These are phyloP conservation scores for Coronaproctus castanopsis DNA, from an alignment of 2,888 invertebrate genomes.

Conservation along the genomic window DNA sequence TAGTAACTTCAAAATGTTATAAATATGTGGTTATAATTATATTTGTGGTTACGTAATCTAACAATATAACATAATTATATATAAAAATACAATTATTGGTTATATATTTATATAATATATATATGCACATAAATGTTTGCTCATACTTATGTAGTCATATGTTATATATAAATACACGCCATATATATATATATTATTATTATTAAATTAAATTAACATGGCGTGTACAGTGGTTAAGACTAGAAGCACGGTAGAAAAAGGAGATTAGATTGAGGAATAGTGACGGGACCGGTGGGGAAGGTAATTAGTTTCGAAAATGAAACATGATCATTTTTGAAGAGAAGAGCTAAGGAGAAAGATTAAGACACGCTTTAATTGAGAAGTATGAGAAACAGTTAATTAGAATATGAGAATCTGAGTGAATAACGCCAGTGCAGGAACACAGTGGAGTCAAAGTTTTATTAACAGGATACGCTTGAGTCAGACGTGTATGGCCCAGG, in stretches of 20 bases:
- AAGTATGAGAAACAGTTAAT: not conserved
- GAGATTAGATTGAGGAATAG: not conserved
- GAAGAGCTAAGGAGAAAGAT: not conserved
- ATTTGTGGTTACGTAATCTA: too few relatives aligned
- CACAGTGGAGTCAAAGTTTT: not conserved
- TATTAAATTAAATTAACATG: not conserved
- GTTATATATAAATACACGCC: too few relatives aligned
- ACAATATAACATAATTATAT: too few relatives aligned
- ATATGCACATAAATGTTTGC: too few relatives aligned
- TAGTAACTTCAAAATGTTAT: too few relatives aligned
- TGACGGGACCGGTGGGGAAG: not conserved
- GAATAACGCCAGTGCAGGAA: not conserved
- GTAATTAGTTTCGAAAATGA: not conserved
- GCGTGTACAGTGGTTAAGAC: not conserved
- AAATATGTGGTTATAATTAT: too few relatives aligned
- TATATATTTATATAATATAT: too few relatives aligned
- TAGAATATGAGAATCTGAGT: not conserved
- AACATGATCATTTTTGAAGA: not conserved
- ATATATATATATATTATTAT: too few relatives aligned
- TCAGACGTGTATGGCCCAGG: not conserved
- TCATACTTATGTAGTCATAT: too few relatives aligned
- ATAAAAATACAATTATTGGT: too few relatives aligned
- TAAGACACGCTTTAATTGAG: not conserved
- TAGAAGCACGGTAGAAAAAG: not conserved
- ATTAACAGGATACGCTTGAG: not conserved